A percentile compares a stretch with the other conserved stretches of the same genome.
phyloP scores from a whole-genome alignment of 2,888 invertebrate species.

The Pardosa pseudoannulata region DNA sequence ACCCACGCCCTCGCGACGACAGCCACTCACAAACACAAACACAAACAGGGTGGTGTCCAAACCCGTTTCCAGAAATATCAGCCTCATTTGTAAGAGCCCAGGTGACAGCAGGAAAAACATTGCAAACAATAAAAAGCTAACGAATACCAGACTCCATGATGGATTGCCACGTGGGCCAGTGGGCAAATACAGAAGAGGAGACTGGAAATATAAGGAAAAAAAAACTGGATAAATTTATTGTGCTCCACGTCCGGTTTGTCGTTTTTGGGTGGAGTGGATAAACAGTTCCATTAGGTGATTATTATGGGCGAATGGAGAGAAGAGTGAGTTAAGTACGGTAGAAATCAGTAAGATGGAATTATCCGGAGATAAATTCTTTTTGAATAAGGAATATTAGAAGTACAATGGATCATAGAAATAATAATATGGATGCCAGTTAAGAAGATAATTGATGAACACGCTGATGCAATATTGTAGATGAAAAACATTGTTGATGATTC shows the following conservation, averaged over 20 bases:
- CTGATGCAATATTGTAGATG: no score
- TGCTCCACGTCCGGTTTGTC: slow-evolving; percentile 55
- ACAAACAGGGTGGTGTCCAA: slow-evolving; percentile 11
- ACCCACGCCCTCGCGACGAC: background rate
- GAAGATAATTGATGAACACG: no score
- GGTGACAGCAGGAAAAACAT: background rate
- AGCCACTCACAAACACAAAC: slow-evolving; percentile 3
- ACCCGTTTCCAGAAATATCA: slow-evolving; percentile 10
- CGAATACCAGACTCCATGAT: slow-evolving; percentile 59
- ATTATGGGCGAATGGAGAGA: slow-evolving; percentile 8
- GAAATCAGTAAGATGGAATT: no score
- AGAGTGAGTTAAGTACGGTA: slow-evolving; percentile 20
- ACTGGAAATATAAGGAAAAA: slow-evolving; percentile 28
- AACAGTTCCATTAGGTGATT: slow-evolving; percentile 71
- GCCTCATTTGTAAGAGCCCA: background rate
- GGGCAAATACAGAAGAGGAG: slow-evolving; percentile 35
- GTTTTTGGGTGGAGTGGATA: slow-evolving; percentile 54
- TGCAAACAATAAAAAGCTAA: slow-evolving; percentile 7
- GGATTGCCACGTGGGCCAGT: slow-evolving; percentile 23
- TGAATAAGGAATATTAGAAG: no score
- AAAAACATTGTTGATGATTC: no score
- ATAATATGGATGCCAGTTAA: no score
- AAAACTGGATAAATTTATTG: slow-evolving; percentile 64
- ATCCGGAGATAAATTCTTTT: no score
- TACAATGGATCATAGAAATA: no score